Evolutionary conservation across 92 coral and sea anemone genomes (phyloP).

Genomic region (Porites divaricata): DNA sequence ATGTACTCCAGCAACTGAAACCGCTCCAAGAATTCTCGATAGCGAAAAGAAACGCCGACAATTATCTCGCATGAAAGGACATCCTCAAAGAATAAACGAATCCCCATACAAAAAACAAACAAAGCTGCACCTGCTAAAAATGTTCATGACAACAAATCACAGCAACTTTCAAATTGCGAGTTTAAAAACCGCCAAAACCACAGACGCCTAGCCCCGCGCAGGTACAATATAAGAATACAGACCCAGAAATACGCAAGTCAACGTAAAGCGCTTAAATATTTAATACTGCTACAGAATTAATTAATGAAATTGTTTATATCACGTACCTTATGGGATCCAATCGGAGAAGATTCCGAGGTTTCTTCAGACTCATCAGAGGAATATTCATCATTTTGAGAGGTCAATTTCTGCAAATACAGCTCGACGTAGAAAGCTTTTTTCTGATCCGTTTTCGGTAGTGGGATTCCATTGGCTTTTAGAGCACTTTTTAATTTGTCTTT

Average conservation of each 20-base stretch:
- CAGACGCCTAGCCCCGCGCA: conserved; percentile 15
- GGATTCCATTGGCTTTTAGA: conserved; percentile 74
- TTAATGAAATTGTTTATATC: background rate
- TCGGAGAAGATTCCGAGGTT: conserved; percentile 43
- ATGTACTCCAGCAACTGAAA: no score
- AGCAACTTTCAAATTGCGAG: background rate
- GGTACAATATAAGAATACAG: background rate
- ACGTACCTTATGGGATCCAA: conserved; percentile 59
- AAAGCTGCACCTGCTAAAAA: conserved; percentile 53
- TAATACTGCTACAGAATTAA: conserved; percentile 2
- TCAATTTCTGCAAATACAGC: conserved; percentile 81
- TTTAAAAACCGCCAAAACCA: conserved; percentile 22
- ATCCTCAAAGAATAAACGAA: background rate
- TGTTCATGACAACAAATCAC: conserved; percentile 29
- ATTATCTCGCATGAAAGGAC: background rate
- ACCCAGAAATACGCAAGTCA: background rate
- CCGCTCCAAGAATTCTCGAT: no score
- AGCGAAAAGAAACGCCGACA: background rate
- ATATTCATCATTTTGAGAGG: conserved; percentile 71
- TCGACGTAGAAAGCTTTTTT: conserved; percentile 86
- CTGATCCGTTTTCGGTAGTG: conserved; percentile 86
- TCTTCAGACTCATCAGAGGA: conserved; percentile 93
- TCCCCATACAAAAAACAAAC: conserved; percentile 11
- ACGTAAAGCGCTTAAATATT: conserved; percentile 17
- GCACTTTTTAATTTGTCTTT: conserved; percentile 90